These are phyloP conservation scores for Zaprionus bogoriensis DNA, from an alignment of 2,888 invertebrate genomes.

Conservation along the genomic window DNA sequence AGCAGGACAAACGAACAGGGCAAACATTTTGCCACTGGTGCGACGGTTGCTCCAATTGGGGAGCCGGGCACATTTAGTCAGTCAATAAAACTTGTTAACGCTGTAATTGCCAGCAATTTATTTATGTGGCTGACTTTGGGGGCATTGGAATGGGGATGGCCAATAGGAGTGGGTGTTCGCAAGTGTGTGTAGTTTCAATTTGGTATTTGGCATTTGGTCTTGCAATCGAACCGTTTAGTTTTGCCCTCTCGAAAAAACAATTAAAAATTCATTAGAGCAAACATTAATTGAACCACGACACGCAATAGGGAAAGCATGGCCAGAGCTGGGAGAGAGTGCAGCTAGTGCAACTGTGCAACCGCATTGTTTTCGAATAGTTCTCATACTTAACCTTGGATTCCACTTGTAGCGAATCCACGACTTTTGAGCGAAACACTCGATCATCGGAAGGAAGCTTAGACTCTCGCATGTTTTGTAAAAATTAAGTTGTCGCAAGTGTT, in stretches of 20 bases:
- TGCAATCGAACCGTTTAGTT: constrained; percentile 56
- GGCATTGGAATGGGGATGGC: constrained; percentile 9
- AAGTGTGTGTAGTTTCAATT: constrained; percentile 39
- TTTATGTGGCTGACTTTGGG: constrained; percentile 78
- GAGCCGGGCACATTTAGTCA: constrained; percentile 79
- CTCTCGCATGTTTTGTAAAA: constrained; percentile 66
- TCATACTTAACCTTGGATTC: not conserved
- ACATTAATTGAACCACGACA: constrained; percentile 51
- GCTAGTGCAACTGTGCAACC: constrained; percentile 10
- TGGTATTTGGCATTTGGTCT: constrained; percentile 3
- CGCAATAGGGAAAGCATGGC: constrained; percentile 39
- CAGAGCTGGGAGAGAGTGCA: no score
- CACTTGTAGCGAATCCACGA: constrained; percentile 8
- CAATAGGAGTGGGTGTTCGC: not conserved
- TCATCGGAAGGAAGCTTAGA: constrained; percentile 14
- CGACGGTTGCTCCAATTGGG: constrained; percentile 24
- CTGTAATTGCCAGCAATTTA: constrained; percentile 83
- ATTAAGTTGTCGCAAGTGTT: constrained; percentile 78
- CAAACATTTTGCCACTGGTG: constrained; percentile 26
- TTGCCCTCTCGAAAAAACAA: constrained; percentile 54
- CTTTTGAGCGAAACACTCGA: constrained; percentile 18
- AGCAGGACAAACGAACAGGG: constrained; percentile 23
- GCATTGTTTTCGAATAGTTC: constrained; percentile 63
- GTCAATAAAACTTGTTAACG: constrained; percentile 84
- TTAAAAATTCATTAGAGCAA: constrained; percentile 71